Evolutionary conservation across 2,888 invertebrate species (phyloP).

Genomic region (Ephialtes manifestator): DNA sequence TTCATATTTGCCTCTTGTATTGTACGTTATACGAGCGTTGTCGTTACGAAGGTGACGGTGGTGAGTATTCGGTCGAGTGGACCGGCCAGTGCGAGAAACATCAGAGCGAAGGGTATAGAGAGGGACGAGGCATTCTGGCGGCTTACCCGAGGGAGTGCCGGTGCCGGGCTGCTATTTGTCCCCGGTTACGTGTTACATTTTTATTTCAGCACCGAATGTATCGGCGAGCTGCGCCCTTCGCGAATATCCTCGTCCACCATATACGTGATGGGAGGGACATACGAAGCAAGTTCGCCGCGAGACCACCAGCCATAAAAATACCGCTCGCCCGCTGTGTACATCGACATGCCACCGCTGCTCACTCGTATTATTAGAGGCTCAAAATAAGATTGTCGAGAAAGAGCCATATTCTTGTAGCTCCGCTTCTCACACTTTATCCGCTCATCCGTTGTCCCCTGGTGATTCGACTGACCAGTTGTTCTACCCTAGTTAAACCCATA

Average conservation of each 20-base stretch:
- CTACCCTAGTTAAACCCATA: slow-evolving; percentile 20
- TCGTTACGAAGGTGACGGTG: background rate
- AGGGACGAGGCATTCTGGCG: slow-evolving; percentile 47
- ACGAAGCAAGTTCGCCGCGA: slow-evolving; percentile 4
- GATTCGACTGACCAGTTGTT: slow-evolving; percentile 4
- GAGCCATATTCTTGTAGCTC: slow-evolving; percentile 44
- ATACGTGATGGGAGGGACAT: slow-evolving; percentile 53
- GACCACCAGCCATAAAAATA: slow-evolving; percentile 41
- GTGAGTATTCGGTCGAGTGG: slow-evolving; percentile 49
- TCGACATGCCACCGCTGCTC: slow-evolving; percentile 7
- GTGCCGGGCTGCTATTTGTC: slow-evolving; percentile 73
- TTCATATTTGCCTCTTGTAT: background rate
- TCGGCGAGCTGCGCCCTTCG: slow-evolving; percentile 45
- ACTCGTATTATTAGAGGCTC: slow-evolving; percentile 78
- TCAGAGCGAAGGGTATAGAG: background rate
- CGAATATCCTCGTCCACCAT: slow-evolving; percentile 48
- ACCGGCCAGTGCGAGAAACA: slow-evolving; percentile 22
- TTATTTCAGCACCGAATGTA: slow-evolving; percentile 68
- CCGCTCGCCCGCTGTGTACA: slow-evolving; percentile 18
- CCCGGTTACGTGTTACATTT: slow-evolving; percentile 70
- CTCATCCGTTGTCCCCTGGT: slow-evolving; percentile 4
- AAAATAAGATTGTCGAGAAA: slow-evolving; percentile 76
- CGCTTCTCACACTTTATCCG: slow-evolving; percentile 26
- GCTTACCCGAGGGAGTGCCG: slow-evolving; percentile 63
- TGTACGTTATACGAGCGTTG: background rate